Conservation (phyloP, 2,888 invertebrate species). For the Bugula neritina region DNA sequence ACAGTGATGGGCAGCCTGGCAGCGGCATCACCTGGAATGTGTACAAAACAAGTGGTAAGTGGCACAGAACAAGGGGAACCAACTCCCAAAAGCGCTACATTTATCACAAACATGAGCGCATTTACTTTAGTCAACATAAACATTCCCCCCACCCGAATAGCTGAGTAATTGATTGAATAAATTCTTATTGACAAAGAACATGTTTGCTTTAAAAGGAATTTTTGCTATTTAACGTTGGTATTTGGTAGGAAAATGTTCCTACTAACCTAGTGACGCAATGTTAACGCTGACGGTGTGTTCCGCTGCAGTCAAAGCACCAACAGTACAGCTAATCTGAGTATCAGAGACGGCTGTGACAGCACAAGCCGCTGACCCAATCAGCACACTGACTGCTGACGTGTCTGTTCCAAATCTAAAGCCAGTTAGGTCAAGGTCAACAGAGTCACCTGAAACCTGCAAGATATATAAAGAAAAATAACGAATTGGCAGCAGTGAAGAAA, state of each 20-base stretch:
- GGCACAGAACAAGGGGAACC: background rate
- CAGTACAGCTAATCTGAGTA: background rate
- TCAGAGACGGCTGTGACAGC: background rate
- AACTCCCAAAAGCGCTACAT: background rate
- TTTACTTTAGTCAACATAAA: too few species aligned
- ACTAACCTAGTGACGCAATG: background rate
- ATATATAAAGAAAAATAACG: too few species aligned
- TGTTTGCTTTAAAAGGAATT: too few species aligned
- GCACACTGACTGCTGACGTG: background rate
- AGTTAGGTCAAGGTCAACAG: background rate
- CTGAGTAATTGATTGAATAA: too few species aligned
- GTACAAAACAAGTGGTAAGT: background rate
- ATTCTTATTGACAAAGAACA: too few species aligned
- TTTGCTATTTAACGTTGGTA: too few species aligned
- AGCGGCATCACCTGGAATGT: background rate
- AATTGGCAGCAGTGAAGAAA: too few species aligned
- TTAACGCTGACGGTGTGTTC: background rate
- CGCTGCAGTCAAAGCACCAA: background rate
- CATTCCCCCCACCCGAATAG: too few species aligned
- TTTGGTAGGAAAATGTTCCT: background rate
- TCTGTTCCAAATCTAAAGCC: constrained; percentile 13
- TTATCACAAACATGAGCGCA: background rate
- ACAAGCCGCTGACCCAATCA: background rate
- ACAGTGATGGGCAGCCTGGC: background rate
- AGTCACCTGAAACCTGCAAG: background rate